phyloP scores from a whole-genome alignment of 2,113 vertebrate genomes.

The Perccottus glenii region DNA sequence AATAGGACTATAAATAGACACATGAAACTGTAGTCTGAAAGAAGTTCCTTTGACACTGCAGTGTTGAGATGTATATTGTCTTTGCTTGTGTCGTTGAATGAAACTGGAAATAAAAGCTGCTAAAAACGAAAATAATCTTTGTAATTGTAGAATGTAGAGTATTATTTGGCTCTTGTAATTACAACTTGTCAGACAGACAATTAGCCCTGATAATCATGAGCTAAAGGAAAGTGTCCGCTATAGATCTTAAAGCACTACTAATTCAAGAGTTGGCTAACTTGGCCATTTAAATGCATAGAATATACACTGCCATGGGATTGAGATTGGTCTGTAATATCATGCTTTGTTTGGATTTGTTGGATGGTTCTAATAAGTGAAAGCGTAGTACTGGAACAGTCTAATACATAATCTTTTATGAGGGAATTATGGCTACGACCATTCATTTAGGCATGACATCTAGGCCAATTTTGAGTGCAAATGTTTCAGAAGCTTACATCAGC shows the following conservation, averaged over 20 bases:
- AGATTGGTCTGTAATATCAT: constrained; percentile 17
- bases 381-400: constrained; percentile 20
- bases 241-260: constrained; percentile 55
- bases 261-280: constrained; percentile 62
- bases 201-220: constrained; percentile 73
- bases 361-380: constrained; percentile 2
- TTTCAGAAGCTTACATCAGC: constrained; percentile 67
- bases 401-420: constrained; percentile 7
- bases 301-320: constrained; percentile 23
- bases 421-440: constrained; percentile 25
- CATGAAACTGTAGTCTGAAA: constrained; percentile 46
- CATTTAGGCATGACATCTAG: constrained; percentile 35
- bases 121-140: neutral
- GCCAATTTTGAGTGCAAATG: constrained; percentile 48
- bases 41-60: constrained; percentile 19
- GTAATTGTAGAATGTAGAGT: constrained; percentile 1
- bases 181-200: constrained; percentile 68
- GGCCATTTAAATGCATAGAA: constrained; percentile 70
- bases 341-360: constrained; percentile 19
- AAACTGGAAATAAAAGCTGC: too few species aligned
- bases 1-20: constrained; percentile 21
- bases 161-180: constrained; percentile 64
- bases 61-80: constrained; percentile 26
- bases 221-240: constrained; percentile 61
- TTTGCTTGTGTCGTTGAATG: neutral